These are phyloP conservation scores for Alviniconcha strummeri DNA, from an alignment of 2,888 invertebrate genomes.

Conservation along the genomic window DNA sequence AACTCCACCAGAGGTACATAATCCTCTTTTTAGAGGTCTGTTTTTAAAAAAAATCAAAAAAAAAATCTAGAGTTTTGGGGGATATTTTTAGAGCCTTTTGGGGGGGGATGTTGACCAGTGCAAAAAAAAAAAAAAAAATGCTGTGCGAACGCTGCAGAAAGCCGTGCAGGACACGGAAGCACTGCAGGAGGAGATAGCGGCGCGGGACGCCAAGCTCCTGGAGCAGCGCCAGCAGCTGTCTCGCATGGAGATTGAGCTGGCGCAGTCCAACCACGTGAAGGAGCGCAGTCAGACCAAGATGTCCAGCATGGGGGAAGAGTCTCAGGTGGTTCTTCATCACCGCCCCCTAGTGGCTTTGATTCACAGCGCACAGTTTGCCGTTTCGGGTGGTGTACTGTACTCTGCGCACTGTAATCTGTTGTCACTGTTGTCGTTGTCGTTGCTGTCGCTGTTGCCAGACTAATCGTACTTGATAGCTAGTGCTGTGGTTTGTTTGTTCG, in stretches of 20 bases:
- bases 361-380: no score
- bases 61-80: no score
- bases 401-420: neutral
- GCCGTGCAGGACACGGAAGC: conserved; percentile 56
- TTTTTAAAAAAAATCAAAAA: no score
- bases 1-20: no score
- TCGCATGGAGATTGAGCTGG: conserved; percentile 53
- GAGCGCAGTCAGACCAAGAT: conserved; percentile 50
- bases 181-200: conserved; percentile 52
- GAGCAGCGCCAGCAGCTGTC: conserved; percentile 57
- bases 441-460: neutral
- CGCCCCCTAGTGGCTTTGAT: neutral
- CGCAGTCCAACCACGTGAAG: conserved; percentile 51
- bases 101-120: no score
- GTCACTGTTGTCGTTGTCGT: neutral
- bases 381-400: neutral
- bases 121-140: no score
- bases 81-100: no score
- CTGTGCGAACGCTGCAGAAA: conserved; percentile 50
- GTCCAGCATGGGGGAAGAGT: conserved; percentile 46
- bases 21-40: no score
- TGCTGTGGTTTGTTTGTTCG: no score
- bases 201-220: conserved; percentile 54
- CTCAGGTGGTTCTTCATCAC: conserved; percentile 47
- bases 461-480: no score